Evolutionary conservation across 1,140 invertebrate species (phyloP), one percentile per base, ranked within the genome.

Genomic region (Cyrtorhinus lividipennis): DNA sequence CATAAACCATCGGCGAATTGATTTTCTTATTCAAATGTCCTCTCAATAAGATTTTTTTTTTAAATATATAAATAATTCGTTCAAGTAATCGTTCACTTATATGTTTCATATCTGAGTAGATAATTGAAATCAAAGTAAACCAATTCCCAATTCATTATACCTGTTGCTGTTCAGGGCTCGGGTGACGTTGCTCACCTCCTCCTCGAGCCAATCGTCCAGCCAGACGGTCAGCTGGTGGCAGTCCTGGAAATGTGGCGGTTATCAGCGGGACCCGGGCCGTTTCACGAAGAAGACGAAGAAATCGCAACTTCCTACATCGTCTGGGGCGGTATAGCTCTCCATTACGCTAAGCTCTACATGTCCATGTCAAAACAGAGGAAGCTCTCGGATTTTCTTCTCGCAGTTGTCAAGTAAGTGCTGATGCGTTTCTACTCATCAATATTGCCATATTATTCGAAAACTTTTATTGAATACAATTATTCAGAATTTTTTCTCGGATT

Each of bases 321-420:
- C 5, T 83, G 81, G 81, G 81, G 81, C 12, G 79, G 79, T 23
- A 80, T 83, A 48, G 79, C 80, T 2, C 68, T 83, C 5, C 79
- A 81, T 68, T 82, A 82, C 67, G 77, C 79, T 8, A 77, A 80
- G 64, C 75, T 84, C 59, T 83, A 83, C 69, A 72, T 79, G 53
- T 79, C 73, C 56, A 79, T 85, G 77, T 75, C 78, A 63, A 78
- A 80, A 67, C 83, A 86, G 69, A 75, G 81, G 65, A 80, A 80
- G 67, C 72, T 88, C 0, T 85, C 84, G 67, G 82, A 83, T 44
- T 88, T 88, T 70, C 76, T 88, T 0, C 71, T 88, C 25, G 78
- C 81, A 53, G 85, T 88, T 5, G 83, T 86, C 56, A 86, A 83
- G 83, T 86, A 74, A 78, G 78, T 74, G 25, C 24, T 15, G 5